Evolutionary conservation across 2,888 invertebrate genomes (phyloP), one percentile per base, ranked within the genome.

Genomic region (Thera obeliscata): DNA sequence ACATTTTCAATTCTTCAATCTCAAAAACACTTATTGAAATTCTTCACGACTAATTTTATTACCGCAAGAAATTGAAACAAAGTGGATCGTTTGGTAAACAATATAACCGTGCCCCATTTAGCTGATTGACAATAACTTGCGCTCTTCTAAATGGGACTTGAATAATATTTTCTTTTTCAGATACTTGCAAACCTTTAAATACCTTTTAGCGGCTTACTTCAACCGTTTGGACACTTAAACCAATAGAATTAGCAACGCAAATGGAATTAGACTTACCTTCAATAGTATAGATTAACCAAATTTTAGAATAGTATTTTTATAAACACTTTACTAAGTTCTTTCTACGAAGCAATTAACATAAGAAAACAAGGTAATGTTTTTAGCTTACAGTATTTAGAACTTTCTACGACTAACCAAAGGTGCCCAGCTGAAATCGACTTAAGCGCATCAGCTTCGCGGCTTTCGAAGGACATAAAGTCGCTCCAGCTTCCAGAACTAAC

Each of bases 361-460:
- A 43, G 49, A 55, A 38, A 3, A 36, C 56, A 65, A 69, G 59
- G 63, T 68, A 68, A 63, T 56, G 64, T 65, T 56, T 43, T 56
- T 64, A 70, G 65, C 50, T 67, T 62, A 61, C 11, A 36, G 11
- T 52, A 54, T 56, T 60, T 56, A 64, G 2, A 60, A 60, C 11
- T 57, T 56, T 56, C 41, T 12, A 22, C n/a, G 11, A 11, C 41
- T 43, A 61, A 9, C 49, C 36, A 41, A 46, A 35, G 12, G 9
- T 48, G 43, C 57, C 6, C 11, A 12, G 33, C 60, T 35, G 50
- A 43, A 52, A 57, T 12, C 65, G 74, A 76, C 73, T 60, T 12
- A 73, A 66, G 54, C 69, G 69, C 72, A 70, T 71, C 64, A 76
- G 81, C 81, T 83, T 83, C 56, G 75, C 77, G 78, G 84, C 84